Base-by-base conservation (phyloP, 2,113 vertebrate species). In the Pangasianodon hypophthalmus region DNA sequence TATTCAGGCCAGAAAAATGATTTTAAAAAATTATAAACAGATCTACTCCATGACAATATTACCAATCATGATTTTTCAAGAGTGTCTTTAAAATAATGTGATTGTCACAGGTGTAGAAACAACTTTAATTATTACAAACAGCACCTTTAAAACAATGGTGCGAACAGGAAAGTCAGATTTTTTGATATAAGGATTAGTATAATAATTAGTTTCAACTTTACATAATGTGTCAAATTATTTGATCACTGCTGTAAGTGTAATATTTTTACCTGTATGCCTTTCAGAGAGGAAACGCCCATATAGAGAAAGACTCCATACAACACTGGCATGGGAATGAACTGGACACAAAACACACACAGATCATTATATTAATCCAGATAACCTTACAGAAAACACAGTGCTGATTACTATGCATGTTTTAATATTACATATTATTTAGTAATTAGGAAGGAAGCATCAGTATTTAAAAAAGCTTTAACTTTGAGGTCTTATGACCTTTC, bases 181-280 rank as follows among this genome's bases (percentile, higher is more conserved):
- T 48, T 48, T 48, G 48, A 48, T 48, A 48, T 48, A 8, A 48
- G 48, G 48, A 48, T 48, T 4, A 41, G 8, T 0, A 19, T 44
- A 44, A 41, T 19, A 21, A 44, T 75, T 46, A 77, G 8, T 9
- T 77, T 77, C 6, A 79, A 24, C 46, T 29, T 48, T 48, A 80
- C 60, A 41, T 37, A 18, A 50, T 50, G 11, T 48, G 50, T 79
- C 24, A 1, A 6, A 50, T 79, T 2, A 29, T 41, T 41, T 7
- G 69, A 24, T 71, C 1, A 37, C 16, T 46, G 41, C 19, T 48
- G 44, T 5, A 48, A 58, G 44, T 54, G 60, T 11, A 73, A 86
- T 19, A 11, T 89, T 92, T 94, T 95, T 93, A 97, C 98, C 97
- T 99, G 98, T 88, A 99, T 99, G 94, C 98, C 98, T 96, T 96